Evolutionary conservation across 2,888 invertebrate species (phyloP).

Genomic region (Oxyteleia sp.): DNA sequence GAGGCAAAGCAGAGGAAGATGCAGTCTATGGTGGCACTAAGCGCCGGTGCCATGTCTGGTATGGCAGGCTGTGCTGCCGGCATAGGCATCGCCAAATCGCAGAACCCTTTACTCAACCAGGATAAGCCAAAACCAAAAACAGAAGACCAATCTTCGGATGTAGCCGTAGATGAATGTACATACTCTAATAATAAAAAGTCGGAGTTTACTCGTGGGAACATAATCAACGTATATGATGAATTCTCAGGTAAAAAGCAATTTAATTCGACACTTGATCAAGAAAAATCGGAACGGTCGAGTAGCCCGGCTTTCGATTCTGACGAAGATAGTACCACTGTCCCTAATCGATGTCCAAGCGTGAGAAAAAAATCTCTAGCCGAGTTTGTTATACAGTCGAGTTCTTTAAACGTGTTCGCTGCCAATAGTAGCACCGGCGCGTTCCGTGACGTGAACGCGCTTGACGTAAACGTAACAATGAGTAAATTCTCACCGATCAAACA

Average conservation of each 20-base stretch:
- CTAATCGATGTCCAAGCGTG: conserved; percentile 82
- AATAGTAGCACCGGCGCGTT: conserved; percentile 83
- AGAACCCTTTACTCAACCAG: conserved; percentile 90
- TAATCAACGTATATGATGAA: conserved; percentile 75
- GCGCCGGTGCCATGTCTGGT: conserved; percentile 96
- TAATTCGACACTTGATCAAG: conserved; percentile 89
- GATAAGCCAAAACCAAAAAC: conserved; percentile 90
- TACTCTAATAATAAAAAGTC: conserved; percentile 47
- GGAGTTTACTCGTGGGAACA: conserved; percentile 81
- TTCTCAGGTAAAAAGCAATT: conserved; percentile 65
- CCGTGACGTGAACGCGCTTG: conserved; percentile 78
- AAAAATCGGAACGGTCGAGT: conserved; percentile 95
- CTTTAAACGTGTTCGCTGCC: conserved; percentile 86
- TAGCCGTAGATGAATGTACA: conserved; percentile 73
- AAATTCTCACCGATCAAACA: conserved; percentile 80
- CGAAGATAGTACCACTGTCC: conserved; percentile 91
- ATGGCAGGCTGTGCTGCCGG: conserved; percentile 96
- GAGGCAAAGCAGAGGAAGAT: conserved; percentile 98
- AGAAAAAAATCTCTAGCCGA: conserved; percentile 91
- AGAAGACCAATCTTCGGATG: conserved; percentile 79
- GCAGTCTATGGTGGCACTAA: conserved; percentile 97
- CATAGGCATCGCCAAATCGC: conserved; percentile 94
- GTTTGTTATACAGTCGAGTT: conserved; percentile 91
- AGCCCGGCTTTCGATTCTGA: conserved; percentile 98
- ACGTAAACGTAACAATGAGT: conserved; percentile 76